Evolutionary conservation across 2,888 invertebrate species (phyloP).

Genomic region (Phyllotreta striolata): DNA sequence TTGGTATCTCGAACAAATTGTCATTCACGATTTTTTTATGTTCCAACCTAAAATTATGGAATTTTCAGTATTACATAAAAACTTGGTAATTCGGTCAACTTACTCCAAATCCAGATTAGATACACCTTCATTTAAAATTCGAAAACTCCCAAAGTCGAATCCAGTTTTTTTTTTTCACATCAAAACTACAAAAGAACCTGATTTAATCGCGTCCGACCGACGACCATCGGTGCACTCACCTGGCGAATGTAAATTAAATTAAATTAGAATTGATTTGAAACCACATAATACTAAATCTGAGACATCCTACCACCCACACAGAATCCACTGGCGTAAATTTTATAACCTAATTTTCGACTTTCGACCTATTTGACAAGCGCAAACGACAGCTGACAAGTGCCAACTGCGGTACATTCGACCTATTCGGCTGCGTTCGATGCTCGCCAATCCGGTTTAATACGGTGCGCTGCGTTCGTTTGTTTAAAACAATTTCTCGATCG

Average conservation of each 20-base stretch:
- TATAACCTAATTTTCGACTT: slow-evolving; percentile 29
- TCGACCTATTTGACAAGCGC: slow-evolving; percentile 1
- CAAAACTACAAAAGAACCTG: slow-evolving; percentile 9
- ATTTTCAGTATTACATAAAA: no score
- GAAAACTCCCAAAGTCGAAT: slow-evolving; percentile 6
- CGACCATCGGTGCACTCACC: slow-evolving; percentile 9
- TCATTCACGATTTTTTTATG: no score
- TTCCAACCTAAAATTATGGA: no score
- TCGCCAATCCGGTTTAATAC: neutral
- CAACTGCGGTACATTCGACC: neutral
- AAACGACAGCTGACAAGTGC: slow-evolving; percentile 14
- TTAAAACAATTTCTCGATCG: neutral
- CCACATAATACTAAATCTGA: slow-evolving; percentile 25
- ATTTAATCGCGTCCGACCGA: slow-evolving; percentile 10
- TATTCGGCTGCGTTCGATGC: neutral
- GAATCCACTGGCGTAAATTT: slow-evolving; percentile 12
- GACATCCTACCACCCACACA: slow-evolving; percentile 31
- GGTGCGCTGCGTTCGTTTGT: slow-evolving; percentile 2
- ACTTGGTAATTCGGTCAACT: no score
- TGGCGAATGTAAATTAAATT: slow-evolving; percentile 25
- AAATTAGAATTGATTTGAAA: slow-evolving; percentile 35
- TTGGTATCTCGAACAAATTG: no score
- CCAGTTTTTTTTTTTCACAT: slow-evolving; percentile 1
- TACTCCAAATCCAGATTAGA: neutral
- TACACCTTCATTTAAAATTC: neutral